phyloP scores from a whole-genome alignment of 2,888 invertebrate genomes.

The Suillia variegata region DNA sequence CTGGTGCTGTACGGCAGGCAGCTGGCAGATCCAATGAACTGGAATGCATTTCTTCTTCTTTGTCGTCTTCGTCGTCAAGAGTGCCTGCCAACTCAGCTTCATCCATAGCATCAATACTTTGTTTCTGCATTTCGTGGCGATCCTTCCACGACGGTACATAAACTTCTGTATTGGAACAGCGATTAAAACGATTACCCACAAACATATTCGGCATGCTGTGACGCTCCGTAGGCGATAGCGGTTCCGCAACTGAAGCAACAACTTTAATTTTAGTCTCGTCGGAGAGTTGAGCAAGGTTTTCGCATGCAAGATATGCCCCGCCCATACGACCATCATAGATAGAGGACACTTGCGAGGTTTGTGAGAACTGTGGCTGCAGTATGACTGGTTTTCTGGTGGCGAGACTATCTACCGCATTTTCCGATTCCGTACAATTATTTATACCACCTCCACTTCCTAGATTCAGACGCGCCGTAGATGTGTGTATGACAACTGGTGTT shows the following conservation, averaged over 20 bases:
- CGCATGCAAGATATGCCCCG: slow-evolving; percentile 69
- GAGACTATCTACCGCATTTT: slow-evolving; percentile 21
- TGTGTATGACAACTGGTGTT: slow-evolving; percentile 59
- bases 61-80: slow-evolving; percentile 20
- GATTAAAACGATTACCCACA: slow-evolving; percentile 67
- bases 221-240: slow-evolving; percentile 59
- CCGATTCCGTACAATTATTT: slow-evolving; percentile 36
- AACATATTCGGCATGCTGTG: slow-evolving; percentile 73
- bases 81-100: background rate
- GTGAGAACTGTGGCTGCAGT: slow-evolving; percentile 65
- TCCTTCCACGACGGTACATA: slow-evolving; percentile 64
- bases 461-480: slow-evolving; percentile 63
- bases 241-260: slow-evolving; percentile 25
- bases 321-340: slow-evolving; percentile 63
- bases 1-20: slow-evolving; percentile 62
- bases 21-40: slow-evolving; percentile 66
- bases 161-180: slow-evolving; percentile 64
- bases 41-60: slow-evolving; percentile 62
- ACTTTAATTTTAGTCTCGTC: slow-evolving; percentile 66
- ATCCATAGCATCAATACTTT: slow-evolving; percentile 44
- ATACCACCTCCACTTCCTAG: slow-evolving; percentile 44
- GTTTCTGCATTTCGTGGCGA: slow-evolving; percentile 49
- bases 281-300: slow-evolving; percentile 71
- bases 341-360: slow-evolving; percentile 67
- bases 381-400: slow-evolving; percentile 10